Conservation (phyloP, 2,113 vertebrate species). For the Sarotherodon lohbergeri region DNA sequence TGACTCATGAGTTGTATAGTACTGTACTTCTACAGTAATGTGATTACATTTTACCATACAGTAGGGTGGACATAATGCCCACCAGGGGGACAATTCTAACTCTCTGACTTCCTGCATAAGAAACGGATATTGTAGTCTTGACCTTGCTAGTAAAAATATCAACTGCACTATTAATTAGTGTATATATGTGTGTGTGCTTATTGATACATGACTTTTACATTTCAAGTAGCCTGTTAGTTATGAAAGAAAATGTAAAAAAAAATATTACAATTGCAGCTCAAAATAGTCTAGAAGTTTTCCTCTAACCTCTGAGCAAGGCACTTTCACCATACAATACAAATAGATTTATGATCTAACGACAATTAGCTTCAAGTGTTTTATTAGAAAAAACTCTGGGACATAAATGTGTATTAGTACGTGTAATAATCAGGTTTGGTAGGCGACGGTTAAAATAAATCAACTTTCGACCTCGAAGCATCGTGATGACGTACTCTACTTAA, state of each 20-base stretch:
- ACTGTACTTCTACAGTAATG: background rate
- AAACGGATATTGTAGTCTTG: background rate
- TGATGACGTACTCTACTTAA: background rate
- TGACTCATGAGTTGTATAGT: background rate
- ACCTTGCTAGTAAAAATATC: background rate
- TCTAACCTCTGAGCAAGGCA: background rate
- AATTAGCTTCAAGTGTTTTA: background rate
- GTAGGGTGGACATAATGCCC: background rate
- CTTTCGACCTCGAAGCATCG: background rate
- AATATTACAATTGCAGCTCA: background rate
- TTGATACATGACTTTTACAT: background rate
- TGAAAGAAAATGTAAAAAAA: background rate
- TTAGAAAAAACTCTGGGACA: background rate
- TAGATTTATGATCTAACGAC: background rate
- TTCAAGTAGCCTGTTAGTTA: background rate
- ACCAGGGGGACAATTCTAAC: background rate
- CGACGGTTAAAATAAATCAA: background rate
- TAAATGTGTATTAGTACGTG: background rate
- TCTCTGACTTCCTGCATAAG: background rate
- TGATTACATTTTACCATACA: background rate
- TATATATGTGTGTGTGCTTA: background rate
- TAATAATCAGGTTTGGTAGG: background rate
- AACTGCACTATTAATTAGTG: background rate
- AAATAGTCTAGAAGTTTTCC: background rate
- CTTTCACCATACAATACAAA: background rate